Base-by-base conservation (phyloP, 2,888 invertebrate genomes). In the Amphimallon solstitiale region DNA sequence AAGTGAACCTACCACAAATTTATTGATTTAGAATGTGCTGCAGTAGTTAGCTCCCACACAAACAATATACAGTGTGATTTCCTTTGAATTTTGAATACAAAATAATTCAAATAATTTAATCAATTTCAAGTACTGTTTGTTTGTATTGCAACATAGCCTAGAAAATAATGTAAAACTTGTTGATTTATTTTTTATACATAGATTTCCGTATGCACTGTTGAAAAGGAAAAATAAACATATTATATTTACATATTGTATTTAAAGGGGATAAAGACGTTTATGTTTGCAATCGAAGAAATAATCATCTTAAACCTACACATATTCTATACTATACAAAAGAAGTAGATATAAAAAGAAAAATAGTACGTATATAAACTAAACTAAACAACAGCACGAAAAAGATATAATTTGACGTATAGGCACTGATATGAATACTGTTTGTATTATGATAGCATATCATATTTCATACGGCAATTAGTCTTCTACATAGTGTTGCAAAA, bases 1-100 rank as follows among this genome's bases (percentile, higher is more conserved):
- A 90, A 90, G 78, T 89, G 89, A 74, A 90, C 89, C 89, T 89
- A 79, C 72, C 77, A 78, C 74, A 76, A 78, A 74, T 72, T 72
- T 79, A 81, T 79, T 76, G 79, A 80, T 80, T 77, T 66, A 48
- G 48, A 40, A 21, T 14, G 15, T 43, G 43, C 14, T 29, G 56
- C 56, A 43, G 38, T 29, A 49, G 51, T 43, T 35, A 45, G 19
- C 40, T 34, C 61, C 61, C 61, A 37, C 23, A 46, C 51, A 14
- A 48, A 38, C 10, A 45, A 49, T 37, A 52, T 35, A 61, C 46
- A 45, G 46, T 17, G 65, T 49, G 60, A 38, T 61, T 12, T 15
- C 12, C 17, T 15, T 46, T 43, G 10, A 54, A 56, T 15, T 45
- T n/a, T n/a, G 19, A 29, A 23, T 45, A 35, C 61, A 34, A 15